Conservation (phyloP, 2,797 vertebrate genomes). For the Chelmon rostratus region DNA sequence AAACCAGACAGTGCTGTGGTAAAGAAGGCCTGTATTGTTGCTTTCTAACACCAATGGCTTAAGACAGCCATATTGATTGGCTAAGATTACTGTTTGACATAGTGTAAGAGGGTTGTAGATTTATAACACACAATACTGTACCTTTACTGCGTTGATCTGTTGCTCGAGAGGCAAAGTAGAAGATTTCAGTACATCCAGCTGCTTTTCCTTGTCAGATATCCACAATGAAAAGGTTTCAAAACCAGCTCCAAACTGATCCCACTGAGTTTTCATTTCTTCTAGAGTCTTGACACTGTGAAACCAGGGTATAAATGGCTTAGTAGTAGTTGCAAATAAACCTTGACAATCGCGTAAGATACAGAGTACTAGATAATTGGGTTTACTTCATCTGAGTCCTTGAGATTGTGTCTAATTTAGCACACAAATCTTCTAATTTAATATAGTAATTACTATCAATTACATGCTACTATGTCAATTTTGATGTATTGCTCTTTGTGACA, state of each 20-base stretch:
- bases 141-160: slow-evolving; percentile 92
- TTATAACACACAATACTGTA: slow-evolving; percentile 59
- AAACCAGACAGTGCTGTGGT: not conserved
- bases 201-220: slow-evolving; percentile 94
- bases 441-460: no score
- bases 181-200: slow-evolving; percentile 88
- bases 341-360: not conserved
- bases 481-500: not conserved
- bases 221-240: slow-evolving; percentile 93
- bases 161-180: slow-evolving; percentile 87
- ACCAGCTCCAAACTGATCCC: slow-evolving; percentile 91
- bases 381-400: slow-evolving; percentile 3
- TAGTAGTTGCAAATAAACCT: not conserved
- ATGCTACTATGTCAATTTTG: not conserved
- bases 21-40: not conserved
- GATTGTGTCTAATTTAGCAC: not conserved
- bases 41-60: not conserved
- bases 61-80: slow-evolving; percentile 5
- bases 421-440: no score
- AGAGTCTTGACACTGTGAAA: slow-evolving; percentile 91
- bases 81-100: not conserved
- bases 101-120: not conserved
- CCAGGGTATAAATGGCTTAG: not conserved
- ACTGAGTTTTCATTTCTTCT: slow-evolving; percentile 93
- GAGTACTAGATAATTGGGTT: not conserved